Percentiles rank a stretch among this genome's conserved stretches.
phyloP scores from a whole-genome alignment of 2,888 invertebrate species.

The Corbicula japonica region DNA sequence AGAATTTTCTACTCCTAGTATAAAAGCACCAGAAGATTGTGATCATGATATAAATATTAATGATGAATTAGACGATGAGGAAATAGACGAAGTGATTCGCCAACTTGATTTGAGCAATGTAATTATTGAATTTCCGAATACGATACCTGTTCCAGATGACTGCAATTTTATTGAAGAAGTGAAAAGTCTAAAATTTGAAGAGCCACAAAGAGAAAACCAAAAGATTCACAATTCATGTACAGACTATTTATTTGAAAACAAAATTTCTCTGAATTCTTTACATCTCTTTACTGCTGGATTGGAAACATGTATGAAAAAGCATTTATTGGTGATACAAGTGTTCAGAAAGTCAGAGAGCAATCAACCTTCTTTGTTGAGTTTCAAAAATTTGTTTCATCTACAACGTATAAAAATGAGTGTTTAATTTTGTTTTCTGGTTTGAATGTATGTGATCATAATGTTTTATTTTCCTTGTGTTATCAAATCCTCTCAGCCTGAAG shows the following conservation, averaged over 20 bases:
- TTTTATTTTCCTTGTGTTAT: constrained; percentile 1
- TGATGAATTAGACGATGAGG: constrained; percentile 10
- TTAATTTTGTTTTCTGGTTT: neutral
- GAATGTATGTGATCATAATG: neutral
- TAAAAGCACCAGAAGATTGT: constrained; percentile 15
- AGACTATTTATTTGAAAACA: neutral
- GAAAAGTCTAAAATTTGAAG: neutral
- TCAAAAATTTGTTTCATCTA: neutral
- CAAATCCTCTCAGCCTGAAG: neutral
- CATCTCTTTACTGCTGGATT: constrained; percentile 2
- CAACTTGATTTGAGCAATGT: neutral
- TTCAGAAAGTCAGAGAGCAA: neutral
- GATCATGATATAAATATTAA: constrained; percentile 9
- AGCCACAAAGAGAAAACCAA: neutral
- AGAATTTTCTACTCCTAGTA: neutral
- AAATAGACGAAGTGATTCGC: constrained; percentile 15
- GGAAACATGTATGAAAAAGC: neutral
- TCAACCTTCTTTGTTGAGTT: neutral
- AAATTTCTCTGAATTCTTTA: neutral
- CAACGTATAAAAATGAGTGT: neutral
- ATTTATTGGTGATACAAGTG: neutral
- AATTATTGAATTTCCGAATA: neutral
- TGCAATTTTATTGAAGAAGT: neutral
- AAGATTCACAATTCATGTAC: neutral
- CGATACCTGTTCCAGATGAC: constrained; percentile 3